Percentiles rank a stretch among this genome's conserved stretches.
These are phyloP conservation scores for Sinohyriopsis cumingii DNA, from an alignment of 2,888 invertebrate genomes.

Conservation along the genomic window DNA sequence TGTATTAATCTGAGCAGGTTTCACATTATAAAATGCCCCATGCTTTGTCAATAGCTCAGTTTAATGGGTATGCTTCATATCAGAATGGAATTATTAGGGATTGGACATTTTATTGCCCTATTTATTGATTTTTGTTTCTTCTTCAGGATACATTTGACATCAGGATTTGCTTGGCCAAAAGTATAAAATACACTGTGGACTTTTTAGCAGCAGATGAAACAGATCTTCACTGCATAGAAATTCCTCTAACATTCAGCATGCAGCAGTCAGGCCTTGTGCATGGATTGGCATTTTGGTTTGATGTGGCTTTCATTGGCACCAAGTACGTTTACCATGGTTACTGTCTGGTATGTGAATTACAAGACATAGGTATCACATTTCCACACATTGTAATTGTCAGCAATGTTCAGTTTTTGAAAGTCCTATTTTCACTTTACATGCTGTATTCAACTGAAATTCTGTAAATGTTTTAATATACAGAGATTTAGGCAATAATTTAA, in stretches of 20 bases:
- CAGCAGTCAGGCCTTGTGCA: constrained; percentile 95
- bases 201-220: constrained; percentile 93
- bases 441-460: no score
- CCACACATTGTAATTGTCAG: neutral
- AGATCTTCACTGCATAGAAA: constrained; percentile 95
- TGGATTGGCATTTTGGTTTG: constrained; percentile 99
- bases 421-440: no score
- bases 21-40: no score
- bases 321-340: constrained; percentile 60
- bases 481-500: no score
- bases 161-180: constrained; percentile 95
- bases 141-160: constrained; percentile 94
- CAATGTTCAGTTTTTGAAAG: neutral
- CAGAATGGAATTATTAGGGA: neutral
- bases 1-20: no score
- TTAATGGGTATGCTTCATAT: no score
- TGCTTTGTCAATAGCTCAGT: no score
- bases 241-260: constrained; percentile 93
- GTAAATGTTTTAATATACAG: no score
- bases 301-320: constrained; percentile 93
- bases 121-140: neutral
- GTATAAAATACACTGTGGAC: constrained; percentile 93
- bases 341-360: neutral
- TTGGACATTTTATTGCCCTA: neutral
- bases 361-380: no score